Base-by-base conservation (phyloP, 1,140 invertebrate genomes). In the Drosophila pseudoananassae region DNA sequence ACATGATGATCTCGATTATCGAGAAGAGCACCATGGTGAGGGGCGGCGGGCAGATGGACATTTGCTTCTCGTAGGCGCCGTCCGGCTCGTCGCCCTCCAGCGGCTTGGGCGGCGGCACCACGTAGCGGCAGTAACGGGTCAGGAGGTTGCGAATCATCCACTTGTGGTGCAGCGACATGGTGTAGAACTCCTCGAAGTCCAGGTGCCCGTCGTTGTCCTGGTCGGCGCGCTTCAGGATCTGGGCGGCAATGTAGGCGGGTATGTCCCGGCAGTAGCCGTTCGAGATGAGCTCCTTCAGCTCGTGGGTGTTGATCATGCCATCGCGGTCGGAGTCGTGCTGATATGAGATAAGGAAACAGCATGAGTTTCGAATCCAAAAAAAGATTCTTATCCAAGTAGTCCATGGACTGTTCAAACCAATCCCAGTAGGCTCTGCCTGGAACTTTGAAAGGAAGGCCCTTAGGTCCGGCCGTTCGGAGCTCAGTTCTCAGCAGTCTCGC, bases 41-140 rank as follows among this genome's bases (percentile, higher is more conserved):
- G 3, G 97, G 95, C 2, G 97, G 97, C 17, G 97, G 97, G 88
- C 94, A 95, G 83, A 97, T 97, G 27, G 94, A 95, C 92, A 98
- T 98, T 88, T 97, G 94, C 78, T 97, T 96, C 84, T 97, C 95
- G 91, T 98, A 98, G 20, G 94, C 93, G 14, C 95, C 95, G 93
- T 97, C 96, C 89, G 94, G 92, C 90, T 71, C 92, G 89, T 72
- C 93, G 70, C 60, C 90, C 68, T 78, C 93, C 53, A 78, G 73
- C 63, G 49, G 93, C 92, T 79, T 94, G 65, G 92, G 95, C 89
- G 76, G 89, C 92, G 91, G 91, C 93, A 82, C 93, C 93, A 93
- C 92, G 93, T 92, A 90, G 87, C 77, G 91, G 93, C 71, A 94
- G 92, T 92, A 92, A 92, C 70, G 94, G 92, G 50, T 94, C 93